Evolutionary conservation across 2,113 vertebrate species (phyloP), one percentile per base, ranked within the genome.

Genomic region (Sander lucioperca): DNA sequence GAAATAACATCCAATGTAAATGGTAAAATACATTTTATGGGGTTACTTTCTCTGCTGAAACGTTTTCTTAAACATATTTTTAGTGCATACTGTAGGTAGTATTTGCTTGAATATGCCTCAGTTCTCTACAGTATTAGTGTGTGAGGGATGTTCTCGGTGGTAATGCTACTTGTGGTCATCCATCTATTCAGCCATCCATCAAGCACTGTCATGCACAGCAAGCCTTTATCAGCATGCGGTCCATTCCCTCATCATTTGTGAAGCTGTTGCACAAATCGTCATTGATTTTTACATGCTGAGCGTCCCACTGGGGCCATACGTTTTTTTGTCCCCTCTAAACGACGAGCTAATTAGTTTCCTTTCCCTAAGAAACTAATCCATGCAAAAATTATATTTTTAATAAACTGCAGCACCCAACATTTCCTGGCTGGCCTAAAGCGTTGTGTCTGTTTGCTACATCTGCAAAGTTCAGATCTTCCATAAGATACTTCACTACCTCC

Each of bases 221-320:
- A 27, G 74, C 48, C 76, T 68, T 6, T 68, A 83, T 89, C 87
- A 89, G 84, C 89, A 78, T 56, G 59, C 27, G 14, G 67, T 63
- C 48, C 56, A 39, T 45, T 73, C 45, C 19, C 15, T 56, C 53
- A n/a, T 76, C 74, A 63, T 83, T 86, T 77, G 43, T 83, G 57
- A 81, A 73, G 73, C 63, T 77, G 74, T 77, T 84, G 83, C 86
- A 82, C 78, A 92, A 85, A 87, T 70, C 65, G 36, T 50, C 57
- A 86, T 81, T 88, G 87, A 89, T 90, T 88, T 69, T 86, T 80
- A 85, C 87, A 65, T 80, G 76, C 75, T 39, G 53, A 83, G 80
- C 12, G 8, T 86, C 82, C 76, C 80, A 58, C 61, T 5, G 6
- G 58, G 62, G 25, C 14, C 54, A 48, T 36, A 36, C 58, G 43